A percentile compares a stretch with the other conserved stretches of the same genome.
These are phyloP conservation scores for Chromobotia macracanthus DNA, from an alignment of 2,797 vertebrate genomes.

Conservation along the genomic window DNA sequence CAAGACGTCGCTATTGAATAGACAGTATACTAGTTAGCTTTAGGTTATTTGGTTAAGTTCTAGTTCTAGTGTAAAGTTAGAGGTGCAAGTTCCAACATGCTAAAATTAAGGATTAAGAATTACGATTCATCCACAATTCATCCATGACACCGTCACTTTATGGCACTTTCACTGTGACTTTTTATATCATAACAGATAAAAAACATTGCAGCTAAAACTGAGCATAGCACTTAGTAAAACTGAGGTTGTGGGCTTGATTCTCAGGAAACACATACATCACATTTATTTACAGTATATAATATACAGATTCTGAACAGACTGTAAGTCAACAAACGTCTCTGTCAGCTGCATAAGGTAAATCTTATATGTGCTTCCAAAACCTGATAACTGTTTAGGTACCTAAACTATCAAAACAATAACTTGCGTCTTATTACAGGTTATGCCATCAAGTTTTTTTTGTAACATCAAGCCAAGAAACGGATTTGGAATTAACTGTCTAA, in stretches of 20 bases:
- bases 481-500: background rate
- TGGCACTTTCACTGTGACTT: constrained; percentile 21
- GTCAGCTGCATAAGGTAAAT: background rate
- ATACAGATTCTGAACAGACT: background rate
- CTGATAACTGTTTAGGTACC: background rate
- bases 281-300: background rate
- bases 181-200: background rate
- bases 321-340: too few species aligned
- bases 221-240: background rate
- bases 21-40: background rate
- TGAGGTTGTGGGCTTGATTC: background rate
- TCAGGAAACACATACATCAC: background rate
- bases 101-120: background rate
- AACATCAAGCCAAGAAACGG: too few species aligned
- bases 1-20: background rate
- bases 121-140: background rate
- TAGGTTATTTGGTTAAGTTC: constrained; percentile 20
- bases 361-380: too few species aligned
- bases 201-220: background rate
- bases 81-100: background rate
- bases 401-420: background rate
- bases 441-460: background rate
- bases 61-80: background rate
- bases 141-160: constrained; percentile 10
- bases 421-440: background rate